Evolutionary conservation across 2,797 vertebrate species (phyloP), one percentile per base, ranked within the genome.

Genomic region (Pantherophis alleghaniensis): DNA sequence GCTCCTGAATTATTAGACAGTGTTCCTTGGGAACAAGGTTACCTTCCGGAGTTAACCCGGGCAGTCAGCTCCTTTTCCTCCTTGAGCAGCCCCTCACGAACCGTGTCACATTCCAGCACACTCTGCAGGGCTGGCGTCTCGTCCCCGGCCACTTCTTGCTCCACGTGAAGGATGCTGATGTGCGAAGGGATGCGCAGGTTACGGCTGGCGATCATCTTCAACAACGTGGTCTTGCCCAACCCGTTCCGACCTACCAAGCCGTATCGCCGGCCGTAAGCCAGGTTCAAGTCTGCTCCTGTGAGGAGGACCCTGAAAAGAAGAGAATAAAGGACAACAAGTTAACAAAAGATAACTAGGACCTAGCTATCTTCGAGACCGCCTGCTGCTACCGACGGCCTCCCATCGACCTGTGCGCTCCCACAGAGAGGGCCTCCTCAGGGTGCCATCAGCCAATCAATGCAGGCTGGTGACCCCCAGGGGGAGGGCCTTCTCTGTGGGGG

Each of bases 121-220:
- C 99, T 99, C 98, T 99, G 98, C 94, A 99, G 97, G 0, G 99
- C 99, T 0, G 90, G 60, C 0, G 99, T 99, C 0, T 99, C 98
- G 0, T 99, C 99, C 0, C 99, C 99, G 0, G 98, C 99, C 94
- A 99, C 99, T 94, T 99, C 99, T 98, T 99, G 99, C 95, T 99
- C 99, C 96, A 99, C 99, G 0, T 99, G 98, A 60, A 99, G 98
- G 96, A 99, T 98, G 97, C 99, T 98, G 97, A 99, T 99, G 97
- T 99, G 99, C 0, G 97, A 96, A 0, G 99, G 99, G 66, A 99
- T 98, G 0, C 98, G 98, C 42, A 99, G 98, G 94, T 97, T 99
- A 57, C 98, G 98, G 51, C 98, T 98, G 13, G 99, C 99, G 11
- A 99, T 96, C 99, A 99, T 99, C 97, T 99, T 99, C 95, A 99